Percentiles rank a stretch among this genome's conserved stretches.
These are phyloP conservation scores for Diachasmimorpha longicaudata DNA, from an alignment of 1,140 invertebrate genomes.

Conservation along the genomic window DNA sequence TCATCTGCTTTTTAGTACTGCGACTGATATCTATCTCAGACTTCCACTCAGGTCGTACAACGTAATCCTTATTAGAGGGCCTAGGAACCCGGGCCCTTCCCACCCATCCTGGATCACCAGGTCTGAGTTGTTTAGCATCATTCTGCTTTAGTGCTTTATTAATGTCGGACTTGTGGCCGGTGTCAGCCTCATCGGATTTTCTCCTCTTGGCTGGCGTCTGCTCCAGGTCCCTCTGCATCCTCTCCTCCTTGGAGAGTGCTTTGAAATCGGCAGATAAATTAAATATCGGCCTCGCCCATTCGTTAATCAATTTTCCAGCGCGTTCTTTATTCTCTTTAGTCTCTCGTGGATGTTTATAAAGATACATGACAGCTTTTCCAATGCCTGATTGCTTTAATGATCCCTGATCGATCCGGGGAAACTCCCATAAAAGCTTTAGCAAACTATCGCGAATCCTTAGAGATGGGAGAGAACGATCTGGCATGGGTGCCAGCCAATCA, in stretches of 20 bases:
- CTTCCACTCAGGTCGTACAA: conserved; percentile 91
- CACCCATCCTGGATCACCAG: conserved; percentile 96
- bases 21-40: conserved; percentile 84
- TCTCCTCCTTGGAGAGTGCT: conserved; percentile 83
- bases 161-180: conserved; percentile 63
- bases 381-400: conserved; percentile 94
- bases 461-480: conserved; percentile 93
- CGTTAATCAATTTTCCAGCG: conserved; percentile 91
- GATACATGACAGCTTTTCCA: conserved; percentile 98
- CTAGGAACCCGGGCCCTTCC: conserved; percentile 91
- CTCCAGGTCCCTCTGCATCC: conserved; percentile 89
- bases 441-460: conserved; percentile 89
- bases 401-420: conserved; percentile 87
- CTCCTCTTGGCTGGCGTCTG: conserved; percentile 78
- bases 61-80: conserved; percentile 97
- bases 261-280: conserved; percentile 96
- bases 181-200: conserved; percentile 60
- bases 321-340: conserved; percentile 90
- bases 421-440: conserved; percentile 88
- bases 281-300: conserved; percentile 97
- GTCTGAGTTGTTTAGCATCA: conserved; percentile 73
- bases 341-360: conserved; percentile 99
- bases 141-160: conserved; percentile 65
- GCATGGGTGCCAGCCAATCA: conserved; percentile 98
- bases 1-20: conserved; percentile 32